These are phyloP conservation scores for Drosophila tsacasi DNA, from an alignment of 1,140 invertebrate genomes.

Conservation along the genomic window DNA sequence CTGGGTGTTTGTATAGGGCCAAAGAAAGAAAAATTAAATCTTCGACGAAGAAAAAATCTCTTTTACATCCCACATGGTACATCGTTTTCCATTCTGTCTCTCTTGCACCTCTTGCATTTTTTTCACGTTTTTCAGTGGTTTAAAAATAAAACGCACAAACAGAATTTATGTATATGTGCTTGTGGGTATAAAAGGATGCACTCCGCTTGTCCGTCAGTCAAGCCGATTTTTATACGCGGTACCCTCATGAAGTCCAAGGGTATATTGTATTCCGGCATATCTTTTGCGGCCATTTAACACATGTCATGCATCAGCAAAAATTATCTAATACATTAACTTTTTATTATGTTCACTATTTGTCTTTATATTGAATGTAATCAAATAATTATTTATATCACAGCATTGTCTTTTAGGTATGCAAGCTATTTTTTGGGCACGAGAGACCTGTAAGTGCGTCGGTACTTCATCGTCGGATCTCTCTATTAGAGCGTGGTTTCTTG, in stretches of 20 bases:
- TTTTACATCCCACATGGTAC: slow-evolving; percentile 56
- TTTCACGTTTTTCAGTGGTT: slow-evolving; percentile 39
- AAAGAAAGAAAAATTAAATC: slow-evolving; percentile 54
- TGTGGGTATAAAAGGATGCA: slow-evolving; percentile 56
- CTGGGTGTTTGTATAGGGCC: slow-evolving; percentile 42
- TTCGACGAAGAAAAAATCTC: slow-evolving; percentile 37
- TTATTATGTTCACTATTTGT: too few relatives aligned
- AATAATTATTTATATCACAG: neutral
- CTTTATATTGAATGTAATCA: too few relatives aligned
- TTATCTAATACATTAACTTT: neutral
- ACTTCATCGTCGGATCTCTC: slow-evolving; percentile 15
- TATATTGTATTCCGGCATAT: slow-evolving; percentile 12
- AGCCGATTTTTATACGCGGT: slow-evolving; percentile 11
- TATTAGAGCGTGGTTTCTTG: neutral
- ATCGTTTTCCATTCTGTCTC: slow-evolving; percentile 17
- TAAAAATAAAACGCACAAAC: slow-evolving; percentile 56
- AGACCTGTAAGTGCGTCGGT: neutral
- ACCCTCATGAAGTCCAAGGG: neutral
- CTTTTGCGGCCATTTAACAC: neutral
- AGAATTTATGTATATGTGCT: slow-evolving; percentile 36
- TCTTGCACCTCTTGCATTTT: slow-evolving; percentile 24
- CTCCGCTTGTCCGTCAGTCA: slow-evolving; percentile 49
- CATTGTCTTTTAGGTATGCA: neutral
- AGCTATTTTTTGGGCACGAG: neutral
- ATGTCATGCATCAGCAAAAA: neutral